These are phyloP conservation scores for Xanthorhoe designata DNA, from an alignment of 2,888 invertebrate species.

Conservation along the genomic window DNA sequence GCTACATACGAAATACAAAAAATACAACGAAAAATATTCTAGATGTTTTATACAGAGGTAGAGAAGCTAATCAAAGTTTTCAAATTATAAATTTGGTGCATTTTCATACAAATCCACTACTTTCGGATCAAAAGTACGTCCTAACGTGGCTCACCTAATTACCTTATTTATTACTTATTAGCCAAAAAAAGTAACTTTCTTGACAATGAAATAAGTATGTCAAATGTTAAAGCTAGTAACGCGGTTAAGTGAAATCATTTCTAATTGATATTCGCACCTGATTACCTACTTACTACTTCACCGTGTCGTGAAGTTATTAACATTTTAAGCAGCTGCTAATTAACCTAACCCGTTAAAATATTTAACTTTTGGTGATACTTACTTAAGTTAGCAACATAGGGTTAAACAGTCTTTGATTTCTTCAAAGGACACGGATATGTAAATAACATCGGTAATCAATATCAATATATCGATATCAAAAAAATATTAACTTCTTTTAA, in stretches of 20 bases:
- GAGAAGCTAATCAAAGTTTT: no score
- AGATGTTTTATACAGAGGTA: background rate
- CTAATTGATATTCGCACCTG: conserved; percentile 10
- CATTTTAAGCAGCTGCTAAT: background rate
- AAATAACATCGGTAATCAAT: no score
- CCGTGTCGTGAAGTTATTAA: conserved; percentile 9
- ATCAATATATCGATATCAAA: no score
- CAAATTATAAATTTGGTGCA: no score
- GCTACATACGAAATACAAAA: background rate
- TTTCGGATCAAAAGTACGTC: no score
- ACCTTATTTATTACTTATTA: background rate
- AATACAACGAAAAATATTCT: background rate
- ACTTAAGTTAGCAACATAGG: no score
- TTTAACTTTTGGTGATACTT: background rate
- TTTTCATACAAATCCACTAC: no score
- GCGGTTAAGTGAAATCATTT: conserved; percentile 7
- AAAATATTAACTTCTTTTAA: no score
- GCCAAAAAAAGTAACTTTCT: conserved; percentile 2
- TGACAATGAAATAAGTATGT: background rate
- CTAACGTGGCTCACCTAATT: no score
- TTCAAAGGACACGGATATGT: no score
- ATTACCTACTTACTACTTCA: conserved; percentile 12
- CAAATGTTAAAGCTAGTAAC: conserved; percentile 1
- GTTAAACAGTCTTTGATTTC: no score
- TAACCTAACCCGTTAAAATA: background rate